Conservation (phyloP, 2,888 invertebrate genomes). For the Apotomis turbidana region DNA sequence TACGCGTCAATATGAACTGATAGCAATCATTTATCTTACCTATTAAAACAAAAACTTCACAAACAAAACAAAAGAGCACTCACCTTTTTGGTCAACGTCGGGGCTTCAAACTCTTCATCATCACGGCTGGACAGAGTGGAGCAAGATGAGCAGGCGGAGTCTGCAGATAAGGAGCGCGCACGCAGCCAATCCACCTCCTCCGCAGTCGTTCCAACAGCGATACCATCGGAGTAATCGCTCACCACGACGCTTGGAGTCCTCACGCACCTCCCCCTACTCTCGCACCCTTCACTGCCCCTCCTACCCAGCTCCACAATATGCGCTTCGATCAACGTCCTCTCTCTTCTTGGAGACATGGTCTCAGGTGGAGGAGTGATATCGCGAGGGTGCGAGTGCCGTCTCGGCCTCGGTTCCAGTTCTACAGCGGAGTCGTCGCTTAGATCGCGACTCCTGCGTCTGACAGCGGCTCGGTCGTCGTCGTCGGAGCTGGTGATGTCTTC, state of each 20-base stretch:
- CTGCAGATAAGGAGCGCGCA: conserved; percentile 82
- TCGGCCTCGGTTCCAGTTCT: conserved; percentile 77
- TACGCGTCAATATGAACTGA: background rate
- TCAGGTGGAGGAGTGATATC: conserved; percentile 73
- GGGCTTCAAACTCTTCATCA: conserved; percentile 83
- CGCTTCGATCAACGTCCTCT: conserved; percentile 78
- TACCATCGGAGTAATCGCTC: conserved; percentile 92
- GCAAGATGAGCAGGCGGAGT: conserved; percentile 90
- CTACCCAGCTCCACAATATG: conserved; percentile 83
- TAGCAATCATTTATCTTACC: conserved; percentile 5
- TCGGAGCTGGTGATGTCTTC: conserved; percentile 79
- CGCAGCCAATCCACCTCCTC: conserved; percentile 78
- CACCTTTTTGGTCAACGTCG: conserved; percentile 79
- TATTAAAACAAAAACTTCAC: conserved; percentile 24
- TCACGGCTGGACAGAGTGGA: conserved; percentile 90
- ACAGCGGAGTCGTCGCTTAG: conserved; percentile 83
- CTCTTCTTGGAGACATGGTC: conserved; percentile 71
- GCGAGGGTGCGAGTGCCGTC: conserved; percentile 71
- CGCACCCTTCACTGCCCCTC: conserved; percentile 77
- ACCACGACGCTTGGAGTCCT: conserved; percentile 94
- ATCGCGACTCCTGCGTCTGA: conserved; percentile 75
- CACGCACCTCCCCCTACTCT: conserved; percentile 84
- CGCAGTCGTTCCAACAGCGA: conserved; percentile 74
- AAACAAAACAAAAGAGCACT: conserved; percentile 52
- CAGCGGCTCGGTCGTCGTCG: conserved; percentile 78